Base-by-base conservation (phyloP, 2,113 vertebrate species). In the Noturus placidus region DNA sequence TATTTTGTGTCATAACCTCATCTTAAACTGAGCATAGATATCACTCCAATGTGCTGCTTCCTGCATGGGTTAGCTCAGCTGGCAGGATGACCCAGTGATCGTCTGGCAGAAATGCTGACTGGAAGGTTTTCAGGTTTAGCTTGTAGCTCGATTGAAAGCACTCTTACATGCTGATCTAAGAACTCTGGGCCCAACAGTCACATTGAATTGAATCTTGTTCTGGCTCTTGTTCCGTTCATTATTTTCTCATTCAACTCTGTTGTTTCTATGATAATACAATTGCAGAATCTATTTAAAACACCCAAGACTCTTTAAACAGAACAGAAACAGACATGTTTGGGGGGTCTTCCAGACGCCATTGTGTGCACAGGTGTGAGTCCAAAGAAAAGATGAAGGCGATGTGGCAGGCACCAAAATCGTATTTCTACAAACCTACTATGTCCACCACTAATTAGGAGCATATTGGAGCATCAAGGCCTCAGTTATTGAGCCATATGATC, bases 51-150 rank as follows among this genome's bases (percentile, higher is more conserved):
- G 38, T 33, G 77, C 82, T 80, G 82, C 70, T 35, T 88, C 84
- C 86, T 84, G 83, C 83, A 52, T 69, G 80, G 54, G 46, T 77
- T 82, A 61, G 72, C 76, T 85, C 56, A 63, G 82, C 77, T 82
- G 82, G 86, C 83, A 83, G 4, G 57, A 87, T 82, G 83, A 89
- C 82, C 89, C 80, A 82, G 56, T 89, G 82, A 89, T 82, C 69
- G 57, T 79, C 82, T 85, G 89, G 67, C 86, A 85, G 54, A 19
- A 65, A 54, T 42, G 89, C 82, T 89, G 86, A 87, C 86, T 89
- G 83, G 69, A 57, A 78, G 59, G 56, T 88, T 90, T 83, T 56
- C 69, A 25, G 27, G 78, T 84, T 46, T 76, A 63, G 88, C 42
- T 54, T 63, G 27, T 82, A 78, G 70, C 46, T 52, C 38, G 79